Base-by-base conservation (phyloP, 2,888 invertebrate species). In the Ochropleura plecta region DNA sequence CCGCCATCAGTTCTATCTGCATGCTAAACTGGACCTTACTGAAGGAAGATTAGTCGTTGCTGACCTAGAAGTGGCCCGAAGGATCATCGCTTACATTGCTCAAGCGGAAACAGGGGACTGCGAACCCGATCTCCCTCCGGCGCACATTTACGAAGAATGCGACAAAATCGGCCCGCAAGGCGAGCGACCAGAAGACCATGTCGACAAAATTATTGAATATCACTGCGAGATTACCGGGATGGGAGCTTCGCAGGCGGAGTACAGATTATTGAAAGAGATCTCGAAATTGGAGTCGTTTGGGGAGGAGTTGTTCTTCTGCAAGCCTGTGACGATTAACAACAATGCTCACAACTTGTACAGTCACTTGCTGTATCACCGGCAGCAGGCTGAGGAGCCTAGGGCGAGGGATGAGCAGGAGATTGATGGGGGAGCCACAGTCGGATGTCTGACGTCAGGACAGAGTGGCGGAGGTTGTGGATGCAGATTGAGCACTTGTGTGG, bases 1-100 rank as follows among this genome's bases (percentile, higher is more conserved):
- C 42, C 97, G 98, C 97, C 98, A 98, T 93, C 97, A 98, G 92
- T 99, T 99, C 94, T 99, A 98, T 92, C 97, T 98, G 84, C 98
- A 99, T 93, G 98, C 98, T 4, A 97, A 98, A 89, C 96, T 98
- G 60, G 98, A 98, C 92, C 94, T 98, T 83, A 95, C 97, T 66
- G 98, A 98, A 90, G 98, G 98, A 30, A 97, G 98, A 77, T 96
- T 98, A 20, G 97, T 97, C 73, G 97, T 98, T 12, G 97, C 97
- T 30, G 98, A 98, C 89, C 97, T 97, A 95, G 97, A 97, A 87
- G 97, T 97, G 48, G 97, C 98, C 8, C 97, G 98, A 63, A 97
- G 97, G 88, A 96, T 98, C 83, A 97, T 98, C 62, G 98, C 98
- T 18, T 96, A 98, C 83, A 97, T 98, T 82, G 98, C 98, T 9